These are phyloP conservation scores for Eledona agricola DNA, from an alignment of 2,888 invertebrate species.

Conservation along the genomic window DNA sequence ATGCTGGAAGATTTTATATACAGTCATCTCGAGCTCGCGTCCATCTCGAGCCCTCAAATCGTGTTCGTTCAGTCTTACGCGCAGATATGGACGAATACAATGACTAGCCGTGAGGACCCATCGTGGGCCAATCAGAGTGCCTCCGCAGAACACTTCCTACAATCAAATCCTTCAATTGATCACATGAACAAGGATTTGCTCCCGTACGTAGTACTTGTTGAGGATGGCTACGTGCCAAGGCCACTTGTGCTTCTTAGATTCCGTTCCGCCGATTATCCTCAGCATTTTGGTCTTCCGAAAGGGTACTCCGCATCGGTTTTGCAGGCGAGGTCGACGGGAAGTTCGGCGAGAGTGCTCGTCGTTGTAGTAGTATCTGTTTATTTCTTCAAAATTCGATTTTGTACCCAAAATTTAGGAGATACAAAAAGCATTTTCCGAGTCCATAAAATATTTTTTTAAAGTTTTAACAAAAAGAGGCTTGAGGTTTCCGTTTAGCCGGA, in stretches of 20 bases:
- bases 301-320: constrained; percentile 50
- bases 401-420: background rate
- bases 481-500: too few relatives aligned
- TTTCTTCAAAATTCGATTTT: constrained; percentile 10
- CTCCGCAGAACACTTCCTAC: constrained; percentile 89
- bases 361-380: constrained; percentile 21
- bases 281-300: constrained; percentile 65
- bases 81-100: constrained; percentile 80
- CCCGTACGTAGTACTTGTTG: constrained; percentile 80
- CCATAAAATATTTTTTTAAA: background rate
- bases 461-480: too few relatives aligned
- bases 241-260: constrained; percentile 85
- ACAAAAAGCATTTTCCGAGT: background rate
- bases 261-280: constrained; percentile 87
- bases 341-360: constrained; percentile 1
- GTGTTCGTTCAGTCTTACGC: constrained; percentile 86
- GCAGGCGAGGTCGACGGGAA: background rate
- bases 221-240: constrained; percentile 95
- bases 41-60: constrained; percentile 77
- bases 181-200: too few relatives aligned
- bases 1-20: constrained; percentile 79
- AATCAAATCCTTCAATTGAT: constrained; percentile 42
- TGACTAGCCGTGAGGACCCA: constrained; percentile 92
- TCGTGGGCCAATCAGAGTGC: constrained; percentile 80
- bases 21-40: constrained; percentile 80